These are phyloP conservation scores for Crypturellus undulatus DNA, from an alignment of 2,113 vertebrate genomes.

Conservation along the genomic window DNA sequence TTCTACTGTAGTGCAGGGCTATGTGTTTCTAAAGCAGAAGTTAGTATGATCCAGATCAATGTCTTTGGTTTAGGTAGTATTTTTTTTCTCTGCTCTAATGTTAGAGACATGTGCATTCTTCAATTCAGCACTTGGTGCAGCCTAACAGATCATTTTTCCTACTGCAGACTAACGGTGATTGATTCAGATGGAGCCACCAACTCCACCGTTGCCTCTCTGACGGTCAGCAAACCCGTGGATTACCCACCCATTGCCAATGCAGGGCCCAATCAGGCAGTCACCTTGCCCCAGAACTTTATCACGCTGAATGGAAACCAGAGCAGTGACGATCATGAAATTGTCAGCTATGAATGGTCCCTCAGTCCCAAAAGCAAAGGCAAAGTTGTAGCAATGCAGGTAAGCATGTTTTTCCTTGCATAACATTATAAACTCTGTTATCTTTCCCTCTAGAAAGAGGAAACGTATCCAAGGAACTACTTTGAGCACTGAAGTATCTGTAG, in stretches of 20 bases:
- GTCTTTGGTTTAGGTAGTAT: neutral
- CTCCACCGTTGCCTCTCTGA: constrained; percentile 76
- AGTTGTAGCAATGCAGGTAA: constrained; percentile 80
- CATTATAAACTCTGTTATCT: neutral
- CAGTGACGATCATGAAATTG: constrained; percentile 81
- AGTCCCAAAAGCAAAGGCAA: constrained; percentile 78
- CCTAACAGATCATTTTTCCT: neutral
- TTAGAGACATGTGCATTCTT: neutral
- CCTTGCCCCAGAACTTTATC: constrained; percentile 78
- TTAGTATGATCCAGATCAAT: neutral
- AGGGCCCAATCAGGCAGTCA: constrained; percentile 81
- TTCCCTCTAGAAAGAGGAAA: neutral
- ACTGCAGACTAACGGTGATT: constrained; percentile 79
- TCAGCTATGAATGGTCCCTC: constrained; percentile 81
- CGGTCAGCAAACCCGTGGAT: constrained; percentile 72
- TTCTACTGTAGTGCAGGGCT: neutral
- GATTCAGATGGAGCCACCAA: constrained; percentile 82
- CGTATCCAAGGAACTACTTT: neutral
- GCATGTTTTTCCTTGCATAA: neutral
- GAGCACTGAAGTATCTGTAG: neutral
- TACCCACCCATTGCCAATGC: constrained; percentile 74
- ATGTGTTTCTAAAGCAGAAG: neutral
- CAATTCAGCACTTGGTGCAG: neutral
- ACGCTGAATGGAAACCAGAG: constrained; percentile 83
- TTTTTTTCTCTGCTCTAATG: neutral